Evolutionary conservation across 2,888 invertebrate species (phyloP).

Genomic region (Eupithecia exiguata): DNA sequence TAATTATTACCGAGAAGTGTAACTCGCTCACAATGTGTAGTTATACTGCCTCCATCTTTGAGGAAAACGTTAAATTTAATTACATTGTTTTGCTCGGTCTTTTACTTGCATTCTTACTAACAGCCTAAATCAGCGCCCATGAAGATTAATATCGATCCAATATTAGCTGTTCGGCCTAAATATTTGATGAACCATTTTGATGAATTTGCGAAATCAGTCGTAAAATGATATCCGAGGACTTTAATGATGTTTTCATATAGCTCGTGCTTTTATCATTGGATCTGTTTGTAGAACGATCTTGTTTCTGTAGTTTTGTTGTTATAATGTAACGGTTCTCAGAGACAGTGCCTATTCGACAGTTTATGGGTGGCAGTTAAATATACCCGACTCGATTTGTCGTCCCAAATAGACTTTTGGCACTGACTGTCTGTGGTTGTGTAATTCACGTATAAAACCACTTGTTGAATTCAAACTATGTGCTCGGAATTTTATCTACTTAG

Average conservation of each 20-base stretch:
- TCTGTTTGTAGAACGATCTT: constrained; percentile 39
- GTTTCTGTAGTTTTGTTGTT: constrained; percentile 52
- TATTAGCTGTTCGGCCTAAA: constrained; percentile 25
- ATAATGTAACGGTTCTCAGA: constrained; percentile 63
- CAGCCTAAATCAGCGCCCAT: constrained; percentile 21
- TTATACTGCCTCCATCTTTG: constrained; percentile 58
- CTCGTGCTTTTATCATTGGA: constrained; percentile 30
- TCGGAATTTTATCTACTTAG: constrained; percentile 56
- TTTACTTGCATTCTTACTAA: constrained; percentile 28
- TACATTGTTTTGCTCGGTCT: constrained; percentile 47
- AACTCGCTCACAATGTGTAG: constrained; percentile 63
- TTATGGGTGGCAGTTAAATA: constrained; percentile 83
- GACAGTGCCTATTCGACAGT: constrained; percentile 76
- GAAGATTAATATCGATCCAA: constrained; percentile 16
- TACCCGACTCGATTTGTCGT: constrained; percentile 82
- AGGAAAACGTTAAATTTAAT: constrained; percentile 53
- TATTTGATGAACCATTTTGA: constrained; percentile 12
- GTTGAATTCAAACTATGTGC: constrained; percentile 73
- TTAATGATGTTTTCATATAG: constrained; percentile 28
- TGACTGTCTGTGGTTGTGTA: constrained; percentile 81
- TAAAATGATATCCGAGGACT: constrained; percentile 13
- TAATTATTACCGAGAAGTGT: constrained; percentile 68
- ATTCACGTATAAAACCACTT: constrained; percentile 79
- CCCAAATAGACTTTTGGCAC: constrained; percentile 84
- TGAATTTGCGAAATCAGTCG: constrained; percentile 18